Base-by-base conservation (phyloP, 2,113 vertebrate genomes). In the Plestiodon gilberti region DNA sequence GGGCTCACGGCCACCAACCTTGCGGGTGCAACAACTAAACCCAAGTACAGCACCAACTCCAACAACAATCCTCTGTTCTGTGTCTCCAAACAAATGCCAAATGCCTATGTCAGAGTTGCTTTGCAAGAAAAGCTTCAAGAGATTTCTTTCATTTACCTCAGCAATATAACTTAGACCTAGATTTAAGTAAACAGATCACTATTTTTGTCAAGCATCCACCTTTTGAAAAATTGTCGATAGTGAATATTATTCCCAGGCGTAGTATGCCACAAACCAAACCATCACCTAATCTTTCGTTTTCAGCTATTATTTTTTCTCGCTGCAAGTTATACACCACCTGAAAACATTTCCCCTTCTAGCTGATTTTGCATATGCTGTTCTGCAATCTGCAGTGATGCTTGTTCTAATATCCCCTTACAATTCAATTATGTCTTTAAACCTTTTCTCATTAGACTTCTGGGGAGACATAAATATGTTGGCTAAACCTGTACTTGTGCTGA, bases 341-440 rank as follows among this genome's bases (percentile, higher is more conserved):
- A 77, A 88, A 13, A 38, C 7, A 75, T 28, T 52, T 76, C 38
- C 59, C 74, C 28, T 87, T 70, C 20, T 67, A 25, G 62, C 77
- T 85, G 10, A 22, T 28, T 67, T 69, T 88, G 81, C 87, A 81
- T 13, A 8, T n/a, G 62, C 1, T 82, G 57, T 3, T n/a, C 13
- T 22, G 80, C 30, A 78, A 1, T 33, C 10, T 33, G 80, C 23
- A 77, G 0, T 15, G 70, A 88, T 43, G 81, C 40, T 84, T 83
- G 38, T 85, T 86, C 67, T 86, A 71, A 64, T 64, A 79, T 83
- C 71, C 18, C 25, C 43, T 76, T 88, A 83, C 81, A 88, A 83
- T 78, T 83, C 87, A 88, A 62, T 88, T 88, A 88, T 81, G 74
- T 52, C 40, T 38, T 88, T 78, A 88, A 88, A 83, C 74, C 75